Conservation (phyloP, 2,113 vertebrate species). For the Arenaria interpres region DNA sequence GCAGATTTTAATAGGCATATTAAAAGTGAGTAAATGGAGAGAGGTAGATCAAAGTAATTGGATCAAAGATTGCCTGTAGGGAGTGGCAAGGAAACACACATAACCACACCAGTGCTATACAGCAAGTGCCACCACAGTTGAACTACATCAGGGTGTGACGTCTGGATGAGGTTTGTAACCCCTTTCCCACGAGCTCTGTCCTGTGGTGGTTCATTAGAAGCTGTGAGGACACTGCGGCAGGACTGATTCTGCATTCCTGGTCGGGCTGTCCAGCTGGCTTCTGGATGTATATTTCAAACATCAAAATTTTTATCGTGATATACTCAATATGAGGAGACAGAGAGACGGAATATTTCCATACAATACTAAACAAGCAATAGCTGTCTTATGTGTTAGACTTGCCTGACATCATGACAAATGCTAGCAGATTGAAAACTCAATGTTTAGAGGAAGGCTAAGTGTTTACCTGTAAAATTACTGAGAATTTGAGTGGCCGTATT, state of each 20-base stretch:
- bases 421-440: not conserved
- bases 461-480: not conserved
- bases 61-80: not conserved
- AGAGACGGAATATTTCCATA: not conserved
- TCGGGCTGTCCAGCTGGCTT: not conserved
- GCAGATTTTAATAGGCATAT: not conserved
- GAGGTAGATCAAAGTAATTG: not conserved
- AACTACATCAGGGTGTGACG: not conserved
- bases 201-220: not conserved
- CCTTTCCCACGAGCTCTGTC: not conserved
- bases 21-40: not conserved
- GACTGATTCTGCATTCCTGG: not conserved
- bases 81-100: not conserved
- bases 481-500: not conserved
- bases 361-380: not conserved
- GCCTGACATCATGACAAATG: not conserved
- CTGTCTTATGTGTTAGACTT: not conserved
- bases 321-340: not conserved
- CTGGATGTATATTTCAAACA: not conserved
- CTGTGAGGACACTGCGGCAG: not conserved
- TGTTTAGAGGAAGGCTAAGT: not conserved
- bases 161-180: not conserved
- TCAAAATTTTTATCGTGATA: not conserved
- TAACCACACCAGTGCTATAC: rapidly evolving
- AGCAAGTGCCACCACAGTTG: rapidly evolving